These are phyloP conservation scores for Sylvilagus bachmani DNA, from an alignment of 2,113 vertebrate genomes.

Conservation along the genomic window DNA sequence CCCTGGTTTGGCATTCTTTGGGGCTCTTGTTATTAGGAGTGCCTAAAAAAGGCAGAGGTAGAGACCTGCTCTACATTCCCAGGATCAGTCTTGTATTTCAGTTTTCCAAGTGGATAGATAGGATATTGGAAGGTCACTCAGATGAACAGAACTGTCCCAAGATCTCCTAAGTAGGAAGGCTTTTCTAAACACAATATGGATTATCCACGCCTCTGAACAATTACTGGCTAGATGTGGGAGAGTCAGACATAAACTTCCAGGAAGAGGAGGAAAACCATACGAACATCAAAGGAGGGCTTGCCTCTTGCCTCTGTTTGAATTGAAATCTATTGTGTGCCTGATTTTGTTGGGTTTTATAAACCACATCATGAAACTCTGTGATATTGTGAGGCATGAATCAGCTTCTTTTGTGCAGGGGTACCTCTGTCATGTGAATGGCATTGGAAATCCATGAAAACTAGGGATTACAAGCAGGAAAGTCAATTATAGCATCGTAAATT, in stretches of 20 bases:
- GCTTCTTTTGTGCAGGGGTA: background rate
- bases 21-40: background rate
- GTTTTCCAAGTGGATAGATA: background rate
- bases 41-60: background rate
- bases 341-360: constrained; percentile 18
- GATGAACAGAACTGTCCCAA: background rate
- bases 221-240: background rate
- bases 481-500: background rate
- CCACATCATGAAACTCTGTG: background rate
- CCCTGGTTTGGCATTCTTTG: background rate
- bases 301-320: background rate
- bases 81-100: background rate
- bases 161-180: background rate
- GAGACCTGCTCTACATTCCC: background rate
- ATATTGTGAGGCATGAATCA: background rate
- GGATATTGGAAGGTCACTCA: background rate
- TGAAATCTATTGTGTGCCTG: background rate
- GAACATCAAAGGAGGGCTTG: background rate
- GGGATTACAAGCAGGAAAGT: background rate
- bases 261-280: too few relatives aligned
- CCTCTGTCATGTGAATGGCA: background rate
- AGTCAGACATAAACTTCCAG: background rate
- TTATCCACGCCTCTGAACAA: background rate
- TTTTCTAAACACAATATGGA: background rate
- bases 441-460: constrained; percentile 9